Percentiles rank a stretch among this genome's conserved stretches.
Evolutionary conservation across 2,888 invertebrate genomes (phyloP).

Genomic region (Trachelus troglodyta): DNA sequence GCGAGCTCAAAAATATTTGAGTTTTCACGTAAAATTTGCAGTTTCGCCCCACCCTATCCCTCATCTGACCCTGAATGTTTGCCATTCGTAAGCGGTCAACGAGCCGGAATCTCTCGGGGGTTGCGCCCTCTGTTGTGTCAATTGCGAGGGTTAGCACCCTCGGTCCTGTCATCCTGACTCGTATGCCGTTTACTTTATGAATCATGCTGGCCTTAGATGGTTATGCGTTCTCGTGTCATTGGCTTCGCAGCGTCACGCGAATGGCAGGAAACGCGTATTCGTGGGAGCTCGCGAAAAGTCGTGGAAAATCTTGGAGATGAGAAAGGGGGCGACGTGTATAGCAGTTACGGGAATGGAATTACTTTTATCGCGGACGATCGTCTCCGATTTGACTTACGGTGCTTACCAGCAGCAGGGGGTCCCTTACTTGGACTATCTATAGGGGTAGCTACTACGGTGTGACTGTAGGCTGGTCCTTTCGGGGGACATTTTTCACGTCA

Average conservation of each 20-base stretch:
- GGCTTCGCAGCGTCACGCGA: not conserved
- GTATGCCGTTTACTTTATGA: conserved; percentile 37
- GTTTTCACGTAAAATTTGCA: not conserved
- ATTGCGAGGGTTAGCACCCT: not conserved
- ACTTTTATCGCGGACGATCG: conserved; percentile 20
- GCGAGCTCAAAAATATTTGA: not conserved
- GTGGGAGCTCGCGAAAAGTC: not conserved
- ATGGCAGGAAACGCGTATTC: not conserved
- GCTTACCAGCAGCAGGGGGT: not conserved
- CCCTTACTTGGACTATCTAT: not conserved
- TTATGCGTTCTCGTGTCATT: conserved; percentile 28
- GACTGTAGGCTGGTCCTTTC: not conserved
- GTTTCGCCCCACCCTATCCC: not conserved
- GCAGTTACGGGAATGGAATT: conserved; percentile 21
- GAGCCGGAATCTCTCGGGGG: not conserved
- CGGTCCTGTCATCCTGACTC: conserved; percentile 3
- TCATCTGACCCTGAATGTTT: not conserved
- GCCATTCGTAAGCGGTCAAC: conserved; percentile 2
- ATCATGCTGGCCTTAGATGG: conserved; percentile 33
- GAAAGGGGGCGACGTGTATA: not conserved
- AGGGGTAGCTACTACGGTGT: not conserved
- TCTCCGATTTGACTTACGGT: conserved; percentile 3
- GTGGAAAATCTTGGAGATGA: conserved; percentile 5
- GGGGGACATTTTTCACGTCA: not conserved
- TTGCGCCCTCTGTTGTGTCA: conserved; percentile 2